phyloP scores from a whole-genome alignment of 2,888 invertebrate species.

The Bellardia bayeri region DNA sequence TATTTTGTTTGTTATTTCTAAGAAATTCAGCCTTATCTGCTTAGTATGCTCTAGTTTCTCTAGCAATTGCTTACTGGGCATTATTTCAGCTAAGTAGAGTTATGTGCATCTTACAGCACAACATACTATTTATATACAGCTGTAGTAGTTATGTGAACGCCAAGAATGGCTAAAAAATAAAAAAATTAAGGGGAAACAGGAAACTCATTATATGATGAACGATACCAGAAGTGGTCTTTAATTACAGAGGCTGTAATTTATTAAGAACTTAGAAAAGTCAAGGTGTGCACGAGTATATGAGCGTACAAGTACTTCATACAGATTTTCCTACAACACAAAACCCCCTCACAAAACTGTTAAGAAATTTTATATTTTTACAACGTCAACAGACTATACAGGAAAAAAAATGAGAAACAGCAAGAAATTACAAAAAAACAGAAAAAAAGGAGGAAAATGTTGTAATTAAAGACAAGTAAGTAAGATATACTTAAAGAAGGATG shows the following conservation, averaged over 20 bases:
- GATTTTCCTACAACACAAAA: slow-evolving; percentile 2
- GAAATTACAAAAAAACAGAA: not conserved
- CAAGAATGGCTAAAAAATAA: slow-evolving; percentile 16
- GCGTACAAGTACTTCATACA: slow-evolving; percentile 39
- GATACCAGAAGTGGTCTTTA: slow-evolving; percentile 74
- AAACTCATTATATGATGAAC: slow-evolving; percentile 74
- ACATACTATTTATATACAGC: slow-evolving; percentile 26
- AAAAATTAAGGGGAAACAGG: slow-evolving; percentile 63
- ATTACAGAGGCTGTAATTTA: slow-evolving; percentile 74
- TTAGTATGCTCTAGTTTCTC: too few species aligned
- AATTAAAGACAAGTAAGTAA: slow-evolving; percentile 59
- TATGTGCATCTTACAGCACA: slow-evolving; percentile 20
- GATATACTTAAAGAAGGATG: slow-evolving; percentile 42
- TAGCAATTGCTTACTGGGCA: slow-evolving; percentile 3
- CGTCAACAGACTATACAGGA: slow-evolving; percentile 20
- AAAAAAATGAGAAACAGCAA: not conserved
- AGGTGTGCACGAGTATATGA: slow-evolving; percentile 59
- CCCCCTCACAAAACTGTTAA: slow-evolving; percentile 22
- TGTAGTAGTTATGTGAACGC: slow-evolving; percentile 32
- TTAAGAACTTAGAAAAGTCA: slow-evolving; percentile 73
- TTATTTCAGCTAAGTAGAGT: not conserved
- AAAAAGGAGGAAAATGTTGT: slow-evolving; percentile 42
- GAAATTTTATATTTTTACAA: slow-evolving; percentile 51
- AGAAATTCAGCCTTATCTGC: too few species aligned
- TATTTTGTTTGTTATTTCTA: too few species aligned